Base-by-base conservation (phyloP, 1,140 invertebrate genomes). In the Drosophila pallidifrons region DNA sequence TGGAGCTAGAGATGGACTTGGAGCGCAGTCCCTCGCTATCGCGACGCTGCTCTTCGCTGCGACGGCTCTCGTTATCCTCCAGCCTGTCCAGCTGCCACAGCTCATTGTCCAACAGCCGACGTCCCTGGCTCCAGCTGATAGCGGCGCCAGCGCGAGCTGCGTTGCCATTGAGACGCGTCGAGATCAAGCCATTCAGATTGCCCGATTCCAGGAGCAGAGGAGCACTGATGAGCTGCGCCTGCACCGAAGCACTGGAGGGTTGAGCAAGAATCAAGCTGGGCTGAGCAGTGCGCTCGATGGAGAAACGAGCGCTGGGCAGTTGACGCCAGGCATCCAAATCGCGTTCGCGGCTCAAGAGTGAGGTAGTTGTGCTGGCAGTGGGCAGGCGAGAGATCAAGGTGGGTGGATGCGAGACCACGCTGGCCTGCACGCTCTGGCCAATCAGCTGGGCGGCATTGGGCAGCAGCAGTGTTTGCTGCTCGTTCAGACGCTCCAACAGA, bases 171-270 rank as follows among this genome's bases (percentile, higher is more conserved):
- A 91, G 75, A 5, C 81, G 81, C 2, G 89, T 91, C 3, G 77
- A 68, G n/a, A 91, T 75, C 64, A 91, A 66, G 5, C 79, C 76
- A 51, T 88, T 83, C 0, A 91, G 32, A 30, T 82, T 91, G 8
- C 67, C 75, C 0, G 87, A 72, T 2, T 87, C 74, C 52, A 91
- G 35, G 1, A 91, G 46, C 43, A 92, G 45, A 0, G 91, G 91
- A 0, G 88, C 85, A 13, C 87, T 83, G 13, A 92, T 91, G 15
- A 92, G 67, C 13, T 88, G 89, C 8, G 91, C 91, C 41, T 92
- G 91, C 3, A 92, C 80, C 2, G 88, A 83, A n/a, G 91, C 91
- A 64, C 85, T 91, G 7, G 91, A 77, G 1, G 91, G 91, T 30
- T 91, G 91, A 0, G 81, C 57, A 1, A 92, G 57, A 2, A 92